Evolutionary conservation across 2,113 vertebrate genomes (phyloP), one percentile per base, ranked within the genome.

Genomic region (Hypomesus transpacificus): DNA sequence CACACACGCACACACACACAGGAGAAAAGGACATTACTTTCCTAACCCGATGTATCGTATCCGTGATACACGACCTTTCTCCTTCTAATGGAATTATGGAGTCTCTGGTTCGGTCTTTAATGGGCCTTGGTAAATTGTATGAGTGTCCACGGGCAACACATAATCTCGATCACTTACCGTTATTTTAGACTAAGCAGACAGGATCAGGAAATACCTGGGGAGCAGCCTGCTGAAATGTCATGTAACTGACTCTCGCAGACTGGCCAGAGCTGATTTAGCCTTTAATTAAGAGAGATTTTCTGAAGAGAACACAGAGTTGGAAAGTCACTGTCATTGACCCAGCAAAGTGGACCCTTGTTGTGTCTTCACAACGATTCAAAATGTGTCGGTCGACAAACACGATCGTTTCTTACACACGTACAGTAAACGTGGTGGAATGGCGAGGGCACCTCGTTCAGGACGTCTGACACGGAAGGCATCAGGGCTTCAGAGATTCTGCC

Each of bases 181-280:
- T 66, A 57, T 66, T 50, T 46, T 58, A 60, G 53, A 65, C 31
- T 7, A n/a, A 66, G 65, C 59, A 50, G 54, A 14, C 21, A 59
- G 63, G 74, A 71, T 71, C 70, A 71, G 53, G 39, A 21, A 63
- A 71, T 70, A 65, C 34, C 69, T 66, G 8, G 16, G 9, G 17
- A 7, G 63, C 50, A 54, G 54, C 7, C n/a, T 53, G 28, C 34
- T 14, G n/a, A 65, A 71, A 61, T 14, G 63, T 39, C 64, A 58
- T 52, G 68, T 60, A 76, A 76, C 34, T 3, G 69, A 76, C 64
- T 50, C 72, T 71, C 1, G 34, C 61, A 14, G 20, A 17, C 60
- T 3, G 31, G 21, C 17, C 13, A 14, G 21, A 13, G 31, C 4
- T 65, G 39, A 52, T 62, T 50, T 70, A 3, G 17, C 28, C 53